These are phyloP conservation scores for Pseudopleuronectes americanus DNA, from an alignment of 2,797 vertebrate species.

Conservation along the genomic window DNA sequence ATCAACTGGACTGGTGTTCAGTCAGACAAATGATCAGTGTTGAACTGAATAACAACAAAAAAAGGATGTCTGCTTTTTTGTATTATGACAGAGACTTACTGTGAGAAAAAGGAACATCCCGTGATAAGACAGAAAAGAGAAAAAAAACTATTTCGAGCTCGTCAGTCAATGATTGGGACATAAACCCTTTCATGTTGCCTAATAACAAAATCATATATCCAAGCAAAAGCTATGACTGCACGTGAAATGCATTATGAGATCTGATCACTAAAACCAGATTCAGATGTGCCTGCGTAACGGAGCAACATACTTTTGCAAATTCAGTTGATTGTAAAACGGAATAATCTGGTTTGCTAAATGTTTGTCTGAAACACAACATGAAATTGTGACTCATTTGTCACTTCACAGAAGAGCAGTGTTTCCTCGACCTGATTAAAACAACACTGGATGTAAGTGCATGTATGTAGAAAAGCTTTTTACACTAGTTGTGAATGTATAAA, in stretches of 20 bases:
- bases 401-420: too few species aligned
- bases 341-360: too few species aligned
- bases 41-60: constrained; percentile 11
- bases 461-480: too few species aligned
- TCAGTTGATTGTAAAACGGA: too few species aligned
- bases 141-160: constrained; percentile 34
- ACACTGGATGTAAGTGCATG: too few species aligned
- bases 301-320: too few species aligned
- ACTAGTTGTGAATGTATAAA: too few species aligned
- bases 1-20: neutral
- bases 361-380: too few species aligned
- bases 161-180: constrained; percentile 62
- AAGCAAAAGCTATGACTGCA: neutral
- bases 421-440: too few species aligned
- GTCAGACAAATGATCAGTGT: constrained; percentile 11
- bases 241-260: neutral
- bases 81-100: constrained; percentile 16
- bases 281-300: too few species aligned
- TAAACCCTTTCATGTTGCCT: constrained; percentile 40
- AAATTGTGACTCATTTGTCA: too few species aligned
- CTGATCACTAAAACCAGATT: too few species aligned
- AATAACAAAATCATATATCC: constrained; percentile 35
- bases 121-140: neutral
- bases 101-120: constrained; percentile 37
- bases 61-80: constrained; percentile 8